phyloP scores from a whole-genome alignment of 1,140 invertebrate genomes.

The Lepidotrigona ventralis region DNA sequence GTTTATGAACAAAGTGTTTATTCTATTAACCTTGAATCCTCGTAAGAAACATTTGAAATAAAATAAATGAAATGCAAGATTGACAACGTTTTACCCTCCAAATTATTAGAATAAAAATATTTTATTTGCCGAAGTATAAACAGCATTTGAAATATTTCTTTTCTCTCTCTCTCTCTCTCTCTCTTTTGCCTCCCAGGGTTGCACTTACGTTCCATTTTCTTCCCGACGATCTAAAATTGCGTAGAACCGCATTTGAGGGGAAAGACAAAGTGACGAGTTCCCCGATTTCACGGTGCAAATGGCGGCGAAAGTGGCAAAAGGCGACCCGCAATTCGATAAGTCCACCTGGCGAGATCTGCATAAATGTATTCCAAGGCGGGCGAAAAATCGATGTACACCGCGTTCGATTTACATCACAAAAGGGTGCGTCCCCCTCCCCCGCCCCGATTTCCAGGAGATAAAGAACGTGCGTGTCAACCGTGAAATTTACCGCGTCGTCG shows the following conservation, averaged over 20 bases:
- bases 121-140: too few species aligned
- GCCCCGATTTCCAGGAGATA: background rate
- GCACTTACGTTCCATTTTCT: too few species aligned
- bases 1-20: too few species aligned
- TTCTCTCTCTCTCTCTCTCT: too few species aligned
- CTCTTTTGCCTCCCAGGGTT: too few species aligned
- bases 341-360: background rate
- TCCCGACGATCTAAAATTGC: background rate
- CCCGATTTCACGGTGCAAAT: background rate
- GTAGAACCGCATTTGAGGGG: background rate
- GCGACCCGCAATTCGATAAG: conserved; percentile 3
- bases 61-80: too few species aligned
- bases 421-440: background rate
- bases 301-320: too few species aligned
- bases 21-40: too few species aligned
- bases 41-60: too few species aligned
- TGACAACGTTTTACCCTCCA: too few species aligned
- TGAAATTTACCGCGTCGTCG: background rate
- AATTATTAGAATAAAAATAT: too few species aligned
- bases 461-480: conserved; percentile 11
- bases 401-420: conserved; percentile 33
- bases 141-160: too few species aligned
- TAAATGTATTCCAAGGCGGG: background rate
- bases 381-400: conserved; percentile 29
- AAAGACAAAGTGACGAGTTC: background rate